Evolutionary conservation across 2,888 invertebrate genomes (phyloP).

Genomic region (Cephonodes hylas): DNA sequence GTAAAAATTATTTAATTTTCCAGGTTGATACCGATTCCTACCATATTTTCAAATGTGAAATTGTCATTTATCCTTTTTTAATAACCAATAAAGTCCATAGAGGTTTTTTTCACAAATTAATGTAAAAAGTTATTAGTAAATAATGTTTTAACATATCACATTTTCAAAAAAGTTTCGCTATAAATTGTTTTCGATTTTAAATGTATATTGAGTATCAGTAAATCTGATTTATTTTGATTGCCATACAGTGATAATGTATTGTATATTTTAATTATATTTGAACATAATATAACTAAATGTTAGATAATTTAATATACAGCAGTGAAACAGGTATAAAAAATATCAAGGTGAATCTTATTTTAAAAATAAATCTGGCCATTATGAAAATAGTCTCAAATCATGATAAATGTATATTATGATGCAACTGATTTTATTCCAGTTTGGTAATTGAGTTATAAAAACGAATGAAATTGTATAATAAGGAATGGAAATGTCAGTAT

Average conservation of each 20-base stretch:
- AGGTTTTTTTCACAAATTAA: no score
- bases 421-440: background rate
- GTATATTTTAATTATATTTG: background rate
- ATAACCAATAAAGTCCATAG: no score
- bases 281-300: no score
- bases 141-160: no score
- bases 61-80: no score
- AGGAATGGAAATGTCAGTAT: slow-evolving; percentile 50
- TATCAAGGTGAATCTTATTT: background rate
- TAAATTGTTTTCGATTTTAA: no score
- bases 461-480: slow-evolving; percentile 27
- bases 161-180: no score
- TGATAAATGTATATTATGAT: background rate
- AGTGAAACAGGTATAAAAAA: background rate
- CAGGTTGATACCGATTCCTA: no score
- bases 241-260: background rate
- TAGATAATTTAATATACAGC: background rate
- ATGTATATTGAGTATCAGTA: background rate
- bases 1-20: background rate
- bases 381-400: background rate
- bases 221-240: background rate
- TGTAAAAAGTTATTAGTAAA: no score
- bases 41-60: no score
- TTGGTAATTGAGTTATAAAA: background rate
- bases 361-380: background rate